Base-by-base conservation (phyloP, 2,888 invertebrate genomes). In the Morpho helenor region DNA sequence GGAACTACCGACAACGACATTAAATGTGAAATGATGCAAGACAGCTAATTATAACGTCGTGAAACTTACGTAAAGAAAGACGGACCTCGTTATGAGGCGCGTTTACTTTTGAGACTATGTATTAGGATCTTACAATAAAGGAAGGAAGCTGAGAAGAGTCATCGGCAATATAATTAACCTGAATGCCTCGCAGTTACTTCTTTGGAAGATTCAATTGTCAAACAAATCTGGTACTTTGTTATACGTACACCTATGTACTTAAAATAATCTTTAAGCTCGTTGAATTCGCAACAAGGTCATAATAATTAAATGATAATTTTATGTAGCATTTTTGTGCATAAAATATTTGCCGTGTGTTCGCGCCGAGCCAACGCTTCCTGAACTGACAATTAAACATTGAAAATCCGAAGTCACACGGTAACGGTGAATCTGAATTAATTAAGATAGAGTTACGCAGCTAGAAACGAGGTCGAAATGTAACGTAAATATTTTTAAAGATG, bases 61-160 rank as follows among this genome's bases (percentile, higher is more conserved):
- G 41, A 31, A 44, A 10, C 43, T 60, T 57, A 57, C 40, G 54
- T 57, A 57, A 57, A 50, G 52, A 7, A 51, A 46, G 9, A 39
- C 9, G 41, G 40, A 51, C 22, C 22, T 42, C 6, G 16, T 7
- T 44, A 8, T 31, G 41, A 49, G 39, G 45, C 9, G 39, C 23
- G 7, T 47, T 16, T 49, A 31, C 43, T 10, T 47, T 45, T 43
- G 48, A 44, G 31, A 7, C 10, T n/a, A 43, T 42, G 10, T 43
- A 45, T 23, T 43, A 42, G 43, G 49, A 46, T 42, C 41, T 40
- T 46, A 23, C 44, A 50, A 57, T 42, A 50, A 53, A 54, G 22
- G 42, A 43, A 77, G 75, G 79, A 78, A 78, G 80, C 83, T 82
- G 75, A 83, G 81, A 77, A 79, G 69, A 84, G 79, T 84, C 82